These are phyloP conservation scores for Cephalopterus ornatus DNA, from an alignment of 2,113 vertebrate species.

Conservation along the genomic window DNA sequence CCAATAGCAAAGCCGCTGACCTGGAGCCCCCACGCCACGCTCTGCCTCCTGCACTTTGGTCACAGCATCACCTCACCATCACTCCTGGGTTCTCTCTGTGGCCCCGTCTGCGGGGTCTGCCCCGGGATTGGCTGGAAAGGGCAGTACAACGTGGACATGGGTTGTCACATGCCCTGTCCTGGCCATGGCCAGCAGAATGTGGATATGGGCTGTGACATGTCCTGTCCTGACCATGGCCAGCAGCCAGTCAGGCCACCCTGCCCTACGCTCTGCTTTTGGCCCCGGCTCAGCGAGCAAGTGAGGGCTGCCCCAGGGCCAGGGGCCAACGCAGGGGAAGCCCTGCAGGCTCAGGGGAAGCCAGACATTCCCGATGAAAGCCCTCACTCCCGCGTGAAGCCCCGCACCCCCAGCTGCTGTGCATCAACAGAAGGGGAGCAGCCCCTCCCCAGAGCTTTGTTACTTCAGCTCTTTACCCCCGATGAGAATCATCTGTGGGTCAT, in stretches of 20 bases:
- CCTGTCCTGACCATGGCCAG: not conserved
- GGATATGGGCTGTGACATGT: fast-evolving
- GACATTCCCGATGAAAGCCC: too few relatives aligned
- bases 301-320: not conserved
- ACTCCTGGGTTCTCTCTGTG: not conserved
- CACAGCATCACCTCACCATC: not conserved
- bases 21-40: fast-evolving
- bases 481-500: fast-evolving
- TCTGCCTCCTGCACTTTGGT: fast-evolving
- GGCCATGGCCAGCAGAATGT: not conserved
- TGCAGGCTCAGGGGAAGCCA: not conserved
- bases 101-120: fast-evolving
- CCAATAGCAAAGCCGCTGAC: fast-evolving
- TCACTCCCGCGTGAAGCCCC: not conserved
- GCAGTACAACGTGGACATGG: fast-evolving
- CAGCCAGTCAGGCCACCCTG: not conserved
- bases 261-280: not conserved
- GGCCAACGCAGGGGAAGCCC: not conserved
- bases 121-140: too few relatives aligned
- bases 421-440: fast-evolving
- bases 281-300: fast-evolving
- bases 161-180: not conserved
- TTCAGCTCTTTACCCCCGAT: not conserved
- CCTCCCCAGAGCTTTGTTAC: not conserved
- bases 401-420: not conserved